Conservation (phyloP, 2,888 invertebrate species). For the Oscheius sp. region DNA sequence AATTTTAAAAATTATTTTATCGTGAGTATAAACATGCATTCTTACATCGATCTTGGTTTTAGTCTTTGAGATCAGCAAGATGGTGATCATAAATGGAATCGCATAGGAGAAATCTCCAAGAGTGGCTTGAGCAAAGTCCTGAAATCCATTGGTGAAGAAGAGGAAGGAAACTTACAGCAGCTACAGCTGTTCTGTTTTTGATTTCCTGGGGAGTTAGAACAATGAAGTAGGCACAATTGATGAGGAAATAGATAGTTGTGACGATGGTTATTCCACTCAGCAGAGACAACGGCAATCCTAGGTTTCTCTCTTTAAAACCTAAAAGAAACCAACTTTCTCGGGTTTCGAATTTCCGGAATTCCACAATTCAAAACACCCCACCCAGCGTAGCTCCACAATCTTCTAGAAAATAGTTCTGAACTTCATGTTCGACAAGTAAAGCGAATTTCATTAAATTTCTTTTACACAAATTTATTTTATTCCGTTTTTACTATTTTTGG, state of each 20-base stretch:
- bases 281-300: conserved; percentile 60
- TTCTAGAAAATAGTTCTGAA: conserved; percentile 56
- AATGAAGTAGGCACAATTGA: conserved; percentile 59
- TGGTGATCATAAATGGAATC: conserved; percentile 57
- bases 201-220: conserved; percentile 51
- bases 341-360: conserved; percentile 59
- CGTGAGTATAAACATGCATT: no score
- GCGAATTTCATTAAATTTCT: no score
- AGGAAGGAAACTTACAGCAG: conserved; percentile 40
- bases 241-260: conserved; percentile 47
- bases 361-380: conserved; percentile 67
- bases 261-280: conserved; percentile 52
- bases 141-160: not conserved
- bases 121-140: conserved; percentile 53
- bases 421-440: no score
- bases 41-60: no score
- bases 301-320: no score
- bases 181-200: conserved; percentile 53
- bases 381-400: conserved; percentile 54
- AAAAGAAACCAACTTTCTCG: conserved; percentile 47
- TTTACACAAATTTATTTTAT: no score
- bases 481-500: no score
- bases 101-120: conserved; percentile 54
- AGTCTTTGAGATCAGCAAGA: conserved; percentile 57
- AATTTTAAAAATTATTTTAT: no score